Evolutionary conservation across 2,888 invertebrate species (phyloP), one percentile per base, ranked within the genome.

Genomic region (Hemaris fuciformis): DNA sequence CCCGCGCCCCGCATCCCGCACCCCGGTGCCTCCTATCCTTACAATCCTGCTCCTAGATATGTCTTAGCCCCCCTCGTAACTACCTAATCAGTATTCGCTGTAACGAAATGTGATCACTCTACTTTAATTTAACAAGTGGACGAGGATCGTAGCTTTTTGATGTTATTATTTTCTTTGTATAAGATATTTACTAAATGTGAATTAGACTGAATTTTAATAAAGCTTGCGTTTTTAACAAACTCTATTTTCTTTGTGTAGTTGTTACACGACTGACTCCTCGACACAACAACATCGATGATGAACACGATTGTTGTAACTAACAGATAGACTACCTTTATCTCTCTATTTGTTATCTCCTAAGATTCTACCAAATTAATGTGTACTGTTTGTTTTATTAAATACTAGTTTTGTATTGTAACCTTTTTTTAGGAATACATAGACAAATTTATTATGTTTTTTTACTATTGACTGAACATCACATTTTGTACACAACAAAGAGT

Each of bases 131-230:
- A 75, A 76, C 74, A 90, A 91, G 91, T 88, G 81, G 88, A 80
- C 67, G 84, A 79, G 81, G 76, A 88, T 89, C 85, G 72, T 79
- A 73, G 83, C 83, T 88, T 90, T 80, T 84, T 80, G 75, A 84
- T 87, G 81, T 85, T 81, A 85, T 83, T 81, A 78, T 74, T 83
- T 80, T 78, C 74, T 70, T 45, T 75, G 75, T 70, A 77, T 77
- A 82, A 77, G 83, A 79, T 85, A 79, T 83, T 80, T 79, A 76
- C 78, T 80, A 76, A 78, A 81, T 88, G 81, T 89, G 83, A 84
- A 85, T 84, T 88, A 88, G 91, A 92, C 89, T 91, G 88, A 91
- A 80, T 83, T 89, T 85, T 89, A 92, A 92, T 91, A 92, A 91
- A 91, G 91, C 92, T 92, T 91, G 89, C 85, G 80, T 86, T 89